Percentiles rank a stretch among this genome's conserved stretches.
These are phyloP conservation scores for Mesocentrotus franciscanus DNA, from an alignment of 53 echinoderm and acorn worm species.

Conservation along the genomic window DNA sequence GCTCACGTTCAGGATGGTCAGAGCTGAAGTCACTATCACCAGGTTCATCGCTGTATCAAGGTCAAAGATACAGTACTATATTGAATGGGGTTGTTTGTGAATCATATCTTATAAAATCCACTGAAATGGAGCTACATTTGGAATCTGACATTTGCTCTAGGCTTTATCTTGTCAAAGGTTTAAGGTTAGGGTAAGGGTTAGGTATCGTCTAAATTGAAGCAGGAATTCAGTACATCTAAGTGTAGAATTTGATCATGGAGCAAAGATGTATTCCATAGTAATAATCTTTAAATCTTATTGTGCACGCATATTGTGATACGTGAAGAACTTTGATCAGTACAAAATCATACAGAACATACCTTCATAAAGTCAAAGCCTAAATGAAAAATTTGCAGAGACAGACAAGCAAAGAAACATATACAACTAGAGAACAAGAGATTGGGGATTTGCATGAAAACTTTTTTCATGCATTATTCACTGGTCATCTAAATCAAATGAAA, in stretches of 20 bases:
- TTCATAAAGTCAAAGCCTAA: no score
- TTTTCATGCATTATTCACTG: neutral
- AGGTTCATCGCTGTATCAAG: conserved; percentile 64
- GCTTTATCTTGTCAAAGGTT: no score
- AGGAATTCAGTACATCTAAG: no score
- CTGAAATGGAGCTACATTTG: neutral
- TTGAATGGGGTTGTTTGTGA: neutral
- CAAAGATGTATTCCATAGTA: neutral
- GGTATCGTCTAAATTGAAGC: no score
- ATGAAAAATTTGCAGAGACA: neutral
- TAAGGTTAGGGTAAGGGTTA: no score
- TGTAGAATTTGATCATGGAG: no score
- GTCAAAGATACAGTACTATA: neutral
- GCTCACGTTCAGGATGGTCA: conserved; percentile 51
- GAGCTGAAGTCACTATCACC: conserved; percentile 66
- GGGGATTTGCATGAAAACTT: neutral
- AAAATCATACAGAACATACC: neutral
- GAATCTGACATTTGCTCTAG: no score
- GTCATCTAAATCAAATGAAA: neutral
- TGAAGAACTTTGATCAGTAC: neutral
- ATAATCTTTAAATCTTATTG: neutral
- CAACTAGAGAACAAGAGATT: neutral
- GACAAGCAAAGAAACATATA: neutral
- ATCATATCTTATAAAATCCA: neutral
- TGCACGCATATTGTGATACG: neutral